Evolutionary conservation across 2,888 invertebrate genomes (phyloP), one percentile per base, ranked within the genome.

Genomic region (Scaptomyza parva): DNA sequence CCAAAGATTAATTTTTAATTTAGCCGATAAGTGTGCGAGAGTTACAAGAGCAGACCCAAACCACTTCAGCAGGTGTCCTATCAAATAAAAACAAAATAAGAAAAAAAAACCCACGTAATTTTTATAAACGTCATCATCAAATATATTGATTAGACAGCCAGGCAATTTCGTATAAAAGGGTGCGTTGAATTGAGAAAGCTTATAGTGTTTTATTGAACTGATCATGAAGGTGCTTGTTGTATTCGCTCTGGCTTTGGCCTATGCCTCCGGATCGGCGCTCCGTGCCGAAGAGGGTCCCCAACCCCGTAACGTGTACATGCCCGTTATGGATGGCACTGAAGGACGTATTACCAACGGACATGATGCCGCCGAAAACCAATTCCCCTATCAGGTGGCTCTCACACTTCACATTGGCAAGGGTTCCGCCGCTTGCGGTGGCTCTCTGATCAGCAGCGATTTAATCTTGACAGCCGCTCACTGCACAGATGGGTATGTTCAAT

Each of bases 391-490:
- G 63, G 89, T 76, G 12, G 89, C 87, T 47, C 79, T 90, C 0
- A 76, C 85, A 7, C 70, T 89, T 20, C 69, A 67, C 17, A 33
- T 66, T 33, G 70, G 71, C 26, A n/a, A 22, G 3, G 51, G 55
- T 7, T 72, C 69, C 2, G 53, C 80, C 26, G 88, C 83, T 83
- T 90, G 90, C 67, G 90, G 90, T 58, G 91, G 89, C 41, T 88
- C 89, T 30, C 59, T 91, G 52, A 81, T 91, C 54, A 68, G 70
- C 5, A 22, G 62, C n/a, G 62, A 74, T 47, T 90, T 88, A 84
- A 71, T 90, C 9, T 44, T 90, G 62, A 90, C 90, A 26, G 90
- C 90, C 41, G 90, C 91, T 67, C 91, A 90, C 68, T 90, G 90
- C 63, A 79, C 81, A 1, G 78, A 84, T 48, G 75, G 76, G 87